These are phyloP conservation scores for Epirrhoe tristata DNA, from an alignment of 2,888 invertebrate genomes.

Conservation along the genomic window DNA sequence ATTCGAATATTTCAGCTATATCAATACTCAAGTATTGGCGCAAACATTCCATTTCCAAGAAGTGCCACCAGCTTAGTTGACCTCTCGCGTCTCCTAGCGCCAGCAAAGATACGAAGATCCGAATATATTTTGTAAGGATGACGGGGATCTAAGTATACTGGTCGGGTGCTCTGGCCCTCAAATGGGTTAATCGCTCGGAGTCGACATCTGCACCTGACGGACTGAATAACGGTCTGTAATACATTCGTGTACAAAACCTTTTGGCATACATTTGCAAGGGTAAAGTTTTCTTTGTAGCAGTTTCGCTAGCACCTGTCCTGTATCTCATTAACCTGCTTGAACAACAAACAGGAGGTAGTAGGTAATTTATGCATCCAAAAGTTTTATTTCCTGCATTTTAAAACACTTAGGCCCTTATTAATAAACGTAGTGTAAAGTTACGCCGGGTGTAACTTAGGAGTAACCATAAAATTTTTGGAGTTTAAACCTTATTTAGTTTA, in stretches of 20 bases:
- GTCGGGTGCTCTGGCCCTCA: slow-evolving; percentile 61
- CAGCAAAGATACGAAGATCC: slow-evolving; percentile 25
- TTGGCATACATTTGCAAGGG: slow-evolving; percentile 39
- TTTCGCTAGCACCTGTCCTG: slow-evolving; percentile 25
- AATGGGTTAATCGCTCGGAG: slow-evolving; percentile 82
- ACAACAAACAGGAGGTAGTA: slow-evolving; percentile 5
- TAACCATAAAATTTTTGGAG: too few relatives aligned
- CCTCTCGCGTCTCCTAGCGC: slow-evolving; percentile 44
- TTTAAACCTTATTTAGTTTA: too few relatives aligned
- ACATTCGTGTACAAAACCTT: slow-evolving; percentile 60
- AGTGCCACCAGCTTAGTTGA: slow-evolving; percentile 52
- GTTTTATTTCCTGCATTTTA: neutral
- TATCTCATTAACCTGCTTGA: slow-evolving; percentile 29
- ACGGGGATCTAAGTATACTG: slow-evolving; percentile 55
- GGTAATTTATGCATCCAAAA: neutral
- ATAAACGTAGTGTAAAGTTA: too few relatives aligned
- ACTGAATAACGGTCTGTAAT: slow-evolving; percentile 75
- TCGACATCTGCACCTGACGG: slow-evolving; percentile 81
- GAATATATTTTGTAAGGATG: slow-evolving; percentile 46
- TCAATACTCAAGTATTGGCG: slow-evolving; percentile 74
- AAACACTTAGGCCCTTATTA: too few relatives aligned
- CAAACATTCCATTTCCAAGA: slow-evolving; percentile 70
- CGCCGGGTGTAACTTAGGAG: too few relatives aligned
- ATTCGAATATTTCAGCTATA: slow-evolving; percentile 64
- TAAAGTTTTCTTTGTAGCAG: slow-evolving; percentile 31